These are phyloP conservation scores for Caenorhabditis virilis DNA, from an alignment of 2,888 invertebrate genomes.

Conservation along the genomic window DNA sequence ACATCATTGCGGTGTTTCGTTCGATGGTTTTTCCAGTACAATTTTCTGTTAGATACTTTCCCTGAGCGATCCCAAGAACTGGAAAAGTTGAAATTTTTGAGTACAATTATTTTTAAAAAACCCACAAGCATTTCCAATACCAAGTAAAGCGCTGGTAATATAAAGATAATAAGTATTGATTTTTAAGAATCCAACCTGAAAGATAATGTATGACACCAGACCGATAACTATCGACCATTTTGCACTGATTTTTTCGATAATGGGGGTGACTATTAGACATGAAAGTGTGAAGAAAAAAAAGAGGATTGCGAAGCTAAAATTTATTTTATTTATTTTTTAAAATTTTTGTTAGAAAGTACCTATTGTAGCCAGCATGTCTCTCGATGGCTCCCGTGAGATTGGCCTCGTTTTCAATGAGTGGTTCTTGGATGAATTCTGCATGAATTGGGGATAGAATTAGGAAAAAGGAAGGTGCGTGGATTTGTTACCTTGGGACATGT, in stretches of 20 bases:
- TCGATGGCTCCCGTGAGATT: conserved; percentile 15
- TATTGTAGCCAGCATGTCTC: conserved; percentile 34
- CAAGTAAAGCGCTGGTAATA: conserved; percentile 15
- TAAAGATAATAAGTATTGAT: conserved; percentile 19
- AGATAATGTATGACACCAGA: conserved; percentile 11
- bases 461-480: no score
- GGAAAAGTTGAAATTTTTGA: conserved; percentile 2
- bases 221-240: conserved; percentile 37
- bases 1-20: conserved; percentile 25
- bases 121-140: conserved; percentile 23
- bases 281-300: conserved; percentile 35
- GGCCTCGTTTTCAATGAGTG: conserved; percentile 21
- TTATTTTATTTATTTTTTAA: no score
- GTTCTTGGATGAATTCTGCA: conserved; percentile 36
- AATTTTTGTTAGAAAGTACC: no score
- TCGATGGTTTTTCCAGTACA: conserved; percentile 31
- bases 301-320: conserved; percentile 36
- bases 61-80: conserved; percentile 35
- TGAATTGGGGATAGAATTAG: no score
- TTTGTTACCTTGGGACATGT: conserved; percentile 29
- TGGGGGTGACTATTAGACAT: conserved; percentile 28
- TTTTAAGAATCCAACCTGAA: conserved; percentile 20
- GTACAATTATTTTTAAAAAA: background rate
- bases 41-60: conserved; percentile 31
- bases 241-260: conserved; percentile 22